A percentile compares a stretch with the other conserved stretches of the same genome.
Evolutionary conservation across 2,797 vertebrate species (phyloP).

Genomic region (Peromyscus nudipes): DNA sequence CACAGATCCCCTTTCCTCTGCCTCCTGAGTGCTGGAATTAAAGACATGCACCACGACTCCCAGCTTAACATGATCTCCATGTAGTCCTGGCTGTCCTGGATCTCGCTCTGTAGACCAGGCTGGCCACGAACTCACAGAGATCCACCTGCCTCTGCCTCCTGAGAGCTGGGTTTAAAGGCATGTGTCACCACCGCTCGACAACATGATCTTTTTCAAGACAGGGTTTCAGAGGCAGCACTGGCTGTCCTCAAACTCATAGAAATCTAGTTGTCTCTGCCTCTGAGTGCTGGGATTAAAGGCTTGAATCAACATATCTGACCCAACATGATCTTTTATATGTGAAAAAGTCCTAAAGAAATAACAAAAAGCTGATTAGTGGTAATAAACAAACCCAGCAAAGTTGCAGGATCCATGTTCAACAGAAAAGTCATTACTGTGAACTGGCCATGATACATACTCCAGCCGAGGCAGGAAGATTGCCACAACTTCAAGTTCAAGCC

Average conservation of each 20-base stretch:
- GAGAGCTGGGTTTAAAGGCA: neutral
- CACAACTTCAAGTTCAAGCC: neutral
- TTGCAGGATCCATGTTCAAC: neutral
- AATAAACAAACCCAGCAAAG: conserved; percentile 21
- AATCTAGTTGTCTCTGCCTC: neutral
- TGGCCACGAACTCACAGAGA: neutral
- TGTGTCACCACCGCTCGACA: neutral
- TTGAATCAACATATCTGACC: neutral
- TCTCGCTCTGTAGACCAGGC: neutral
- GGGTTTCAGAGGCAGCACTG: neutral
- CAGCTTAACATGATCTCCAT: neutral
- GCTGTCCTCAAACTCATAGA: neutral
- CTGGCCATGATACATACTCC: neutral
- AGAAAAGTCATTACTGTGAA: neutral
- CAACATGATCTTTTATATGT: neutral
- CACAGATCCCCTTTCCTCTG: neutral
- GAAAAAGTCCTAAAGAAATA: neutral
- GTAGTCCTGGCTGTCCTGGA: neutral
- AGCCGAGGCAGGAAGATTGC: neutral
- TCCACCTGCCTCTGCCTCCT: neutral
- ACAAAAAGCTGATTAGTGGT: neutral
- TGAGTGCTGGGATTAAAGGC: neutral
- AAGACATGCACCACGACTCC: neutral
- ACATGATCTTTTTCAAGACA: neutral
- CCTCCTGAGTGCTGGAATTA: neutral